Base-by-base conservation (phyloP, 2,113 vertebrate species). In the Lagenorhynchus albirostris region DNA sequence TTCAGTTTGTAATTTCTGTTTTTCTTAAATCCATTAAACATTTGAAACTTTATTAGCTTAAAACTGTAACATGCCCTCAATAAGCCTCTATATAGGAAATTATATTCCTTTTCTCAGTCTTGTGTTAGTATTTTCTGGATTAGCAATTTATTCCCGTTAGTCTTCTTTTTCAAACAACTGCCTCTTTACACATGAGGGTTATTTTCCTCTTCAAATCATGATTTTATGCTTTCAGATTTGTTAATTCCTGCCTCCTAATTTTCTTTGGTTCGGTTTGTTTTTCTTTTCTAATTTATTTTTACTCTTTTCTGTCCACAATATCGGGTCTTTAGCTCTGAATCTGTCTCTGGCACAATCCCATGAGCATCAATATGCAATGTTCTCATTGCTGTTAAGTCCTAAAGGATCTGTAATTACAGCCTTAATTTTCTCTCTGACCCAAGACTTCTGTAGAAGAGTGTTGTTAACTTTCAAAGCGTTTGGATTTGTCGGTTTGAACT, bases 401-500 rank as follows among this genome's bases (percentile, higher is more conserved):
- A 67, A 93, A 82, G 79, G 77, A 82, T 58, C 20, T 38, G 2
- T 76, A 96, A 96, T 92, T 91, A 60, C 13, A 87, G 38, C 36
- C 50, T 76, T 79, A 47, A 6, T 93, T 95, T 84, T 55, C 76
- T 95, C 70, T 93, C 60, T 89, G 89, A 95, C 93, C 73, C 33
- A 65, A 38, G 67, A 68, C 25, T 70, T 95, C 47, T 38, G 79
- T 36, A 80, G 44, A 53, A 67, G 68, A 91, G 14, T 70, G 26
- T 12, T 70, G 29, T 58, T 91, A 83, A 71, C 83, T 93, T 95
- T 95, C 55, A n/a, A 91, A 95, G 89, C 80, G 77, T 95, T 89
- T 94, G 90, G 47, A 31, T 67, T 86, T 92, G 44, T 63, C 86
- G 68, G 6, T 91, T 92, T 97, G 96, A 96, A 93, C 60, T 92